Percentiles rank a stretch among this genome's conserved stretches.
Evolutionary conservation across 2,888 invertebrate genomes (phyloP).

Genomic region (Drosophila prostipennis): DNA sequence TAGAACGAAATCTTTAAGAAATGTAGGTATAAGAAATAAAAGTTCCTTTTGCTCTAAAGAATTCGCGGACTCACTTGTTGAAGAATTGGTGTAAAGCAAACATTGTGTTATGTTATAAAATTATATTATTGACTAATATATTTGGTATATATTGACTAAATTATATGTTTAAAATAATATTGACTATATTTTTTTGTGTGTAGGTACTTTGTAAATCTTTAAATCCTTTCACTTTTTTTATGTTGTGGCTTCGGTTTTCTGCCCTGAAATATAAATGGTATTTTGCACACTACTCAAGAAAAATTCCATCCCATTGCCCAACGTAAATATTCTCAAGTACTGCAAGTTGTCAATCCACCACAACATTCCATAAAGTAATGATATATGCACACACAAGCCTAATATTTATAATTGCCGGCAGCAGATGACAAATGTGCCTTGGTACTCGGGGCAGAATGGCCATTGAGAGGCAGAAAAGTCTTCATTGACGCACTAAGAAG

Average conservation of each 20-base stretch:
- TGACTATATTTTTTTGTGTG: too few relatives aligned
- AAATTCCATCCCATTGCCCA: background rate
- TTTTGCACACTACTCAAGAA: conserved; percentile 7
- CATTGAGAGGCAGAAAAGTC: conserved; percentile 35
- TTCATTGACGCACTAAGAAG: conserved; percentile 38
- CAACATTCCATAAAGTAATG: conserved; percentile 3
- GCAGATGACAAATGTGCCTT: conserved; percentile 37
- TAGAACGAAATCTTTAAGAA: too few relatives aligned
- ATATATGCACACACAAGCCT: conserved; percentile 18
- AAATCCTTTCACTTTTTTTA: too few relatives aligned
- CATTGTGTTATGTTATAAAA: too few relatives aligned
- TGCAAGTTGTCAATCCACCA: conserved; percentile 43
- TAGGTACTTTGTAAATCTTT: background rate
- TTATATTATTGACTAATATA: too few relatives aligned
- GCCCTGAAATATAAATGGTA: background rate
- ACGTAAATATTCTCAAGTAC: conserved; percentile 1
- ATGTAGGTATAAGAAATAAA: too few relatives aligned
- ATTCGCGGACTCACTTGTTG: too few relatives aligned
- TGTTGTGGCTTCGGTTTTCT: too few relatives aligned
- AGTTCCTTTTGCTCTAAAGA: too few relatives aligned
- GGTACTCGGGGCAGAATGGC: conserved; percentile 24
- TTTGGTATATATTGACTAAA: too few relatives aligned
- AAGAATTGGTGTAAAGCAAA: too few relatives aligned
- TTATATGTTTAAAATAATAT: too few relatives aligned
- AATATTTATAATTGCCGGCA: conserved; percentile 31